Evolutionary conservation across 2,113 vertebrate genomes (phyloP).

Genomic region (Cyphomyrus discorhynchus): DNA sequence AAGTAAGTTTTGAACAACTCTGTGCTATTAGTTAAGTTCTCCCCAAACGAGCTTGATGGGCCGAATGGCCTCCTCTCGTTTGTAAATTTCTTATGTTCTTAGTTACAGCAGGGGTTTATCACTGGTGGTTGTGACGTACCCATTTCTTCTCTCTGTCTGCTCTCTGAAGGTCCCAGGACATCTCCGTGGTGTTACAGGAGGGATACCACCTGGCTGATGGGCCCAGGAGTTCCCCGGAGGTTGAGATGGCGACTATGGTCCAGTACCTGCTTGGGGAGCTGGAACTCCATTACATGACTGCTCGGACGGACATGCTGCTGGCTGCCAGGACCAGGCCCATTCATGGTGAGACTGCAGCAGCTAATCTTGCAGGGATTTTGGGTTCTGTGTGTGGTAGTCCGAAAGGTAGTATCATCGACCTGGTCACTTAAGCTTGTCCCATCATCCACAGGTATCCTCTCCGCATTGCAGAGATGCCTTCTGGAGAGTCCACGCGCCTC

Average conservation of each 20-base stretch:
- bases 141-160: neutral
- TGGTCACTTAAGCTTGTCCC: neutral
- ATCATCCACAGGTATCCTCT: constrained; percentile 59
- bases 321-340: constrained; percentile 65
- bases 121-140: neutral
- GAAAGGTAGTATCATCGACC: neutral
- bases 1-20: constrained; percentile 53
- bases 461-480: constrained; percentile 68
- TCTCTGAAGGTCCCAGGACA: constrained; percentile 48
- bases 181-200: constrained; percentile 30
- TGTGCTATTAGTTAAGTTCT: too few relatives aligned
- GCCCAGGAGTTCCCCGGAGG: neutral
- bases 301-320: constrained; percentile 62
- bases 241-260: constrained; percentile 42
- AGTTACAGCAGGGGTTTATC: neutral
- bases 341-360: constrained; percentile 55
- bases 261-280: constrained; percentile 59
- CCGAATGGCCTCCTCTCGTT: too few relatives aligned
- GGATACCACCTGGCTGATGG: neutral
- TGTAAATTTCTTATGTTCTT: too few relatives aligned
- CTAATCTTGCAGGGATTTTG: neutral
- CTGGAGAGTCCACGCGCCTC: constrained; percentile 55
- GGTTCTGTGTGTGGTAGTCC: neutral
- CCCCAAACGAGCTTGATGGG: too few relatives aligned
- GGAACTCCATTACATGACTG: constrained; percentile 60